phyloP scores from a whole-genome alignment of 2,888 invertebrate genomes.

The Melipona bicolor region DNA sequence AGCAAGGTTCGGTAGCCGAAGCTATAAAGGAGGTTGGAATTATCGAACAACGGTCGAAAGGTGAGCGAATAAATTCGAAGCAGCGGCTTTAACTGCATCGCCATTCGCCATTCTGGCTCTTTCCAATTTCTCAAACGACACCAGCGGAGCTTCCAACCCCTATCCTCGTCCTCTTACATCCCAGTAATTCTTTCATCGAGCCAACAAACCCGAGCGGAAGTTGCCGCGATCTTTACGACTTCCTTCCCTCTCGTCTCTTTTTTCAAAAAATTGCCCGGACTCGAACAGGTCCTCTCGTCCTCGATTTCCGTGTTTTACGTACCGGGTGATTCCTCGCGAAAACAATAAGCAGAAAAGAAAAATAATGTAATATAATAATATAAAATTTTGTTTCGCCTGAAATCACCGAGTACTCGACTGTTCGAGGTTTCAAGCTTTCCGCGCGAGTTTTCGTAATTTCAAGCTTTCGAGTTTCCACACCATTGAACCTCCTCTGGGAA shows the following conservation, averaged over 20 bases:
- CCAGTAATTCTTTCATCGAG: constrained; percentile 52
- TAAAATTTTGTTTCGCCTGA: no score
- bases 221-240: constrained; percentile 45
- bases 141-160: background rate
- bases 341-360: no score
- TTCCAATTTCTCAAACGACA: constrained; percentile 59
- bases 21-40: constrained; percentile 41
- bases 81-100: constrained; percentile 50
- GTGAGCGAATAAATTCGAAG: constrained; percentile 49
- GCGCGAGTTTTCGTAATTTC: no score
- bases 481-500: no score
- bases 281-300: background rate
- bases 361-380: no score
- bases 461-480: no score
- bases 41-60: constrained; percentile 45
- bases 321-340: no score
- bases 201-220: constrained; percentile 24
- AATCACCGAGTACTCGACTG: no score
- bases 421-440: no score
- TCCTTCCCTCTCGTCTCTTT: constrained; percentile 10
- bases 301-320: background rate
- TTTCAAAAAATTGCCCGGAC: constrained; percentile 38
- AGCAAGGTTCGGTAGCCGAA: constrained; percentile 3
- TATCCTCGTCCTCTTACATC: constrained; percentile 13
- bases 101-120: constrained; percentile 15